Evolutionary conservation across 2,797 vertebrate genomes (phyloP).

Genomic region (Rhinatrema bivittatum): DNA sequence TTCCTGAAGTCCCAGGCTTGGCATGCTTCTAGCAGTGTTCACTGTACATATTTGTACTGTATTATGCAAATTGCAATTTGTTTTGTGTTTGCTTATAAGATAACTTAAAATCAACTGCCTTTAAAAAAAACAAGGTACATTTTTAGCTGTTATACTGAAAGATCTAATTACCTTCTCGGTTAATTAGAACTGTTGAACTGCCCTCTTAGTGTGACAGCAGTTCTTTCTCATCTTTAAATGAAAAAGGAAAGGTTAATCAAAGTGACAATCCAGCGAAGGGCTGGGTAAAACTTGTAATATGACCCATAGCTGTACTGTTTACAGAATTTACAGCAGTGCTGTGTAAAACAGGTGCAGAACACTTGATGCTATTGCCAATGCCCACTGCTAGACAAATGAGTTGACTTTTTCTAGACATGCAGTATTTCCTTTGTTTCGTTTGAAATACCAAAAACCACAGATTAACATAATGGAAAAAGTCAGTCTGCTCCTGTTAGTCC

Average conservation of each 20-base stretch:
- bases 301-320: conserved; percentile 37
- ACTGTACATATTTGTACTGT: too few species aligned
- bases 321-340: conserved; percentile 29
- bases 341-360: conserved; percentile 35
- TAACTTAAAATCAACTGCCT: conserved; percentile 9
- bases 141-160: conserved; percentile 29
- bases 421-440: conserved; percentile 26
- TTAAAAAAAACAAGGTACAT: conserved; percentile 29
- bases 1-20: too few species aligned
- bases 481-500: conserved; percentile 20
- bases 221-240: conserved; percentile 34
- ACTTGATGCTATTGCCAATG: conserved; percentile 29
- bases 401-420: conserved; percentile 5
- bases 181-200: conserved; percentile 44
- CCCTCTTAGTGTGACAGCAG: conserved; percentile 27
- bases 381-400: conserved; percentile 27
- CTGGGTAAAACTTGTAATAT: conserved; percentile 39
- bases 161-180: conserved; percentile 36
- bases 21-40: too few species aligned
- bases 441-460: conserved; percentile 30
- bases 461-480: conserved; percentile 32
- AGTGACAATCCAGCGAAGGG: conserved; percentile 28
- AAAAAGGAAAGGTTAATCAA: conserved; percentile 38
- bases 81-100: conserved; percentile 18
- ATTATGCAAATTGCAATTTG: too few species aligned